Evolutionary conservation across 2,888 invertebrate genomes (phyloP), one percentile per base, ranked within the genome.

Genomic region (Octodonta nipae): DNA sequence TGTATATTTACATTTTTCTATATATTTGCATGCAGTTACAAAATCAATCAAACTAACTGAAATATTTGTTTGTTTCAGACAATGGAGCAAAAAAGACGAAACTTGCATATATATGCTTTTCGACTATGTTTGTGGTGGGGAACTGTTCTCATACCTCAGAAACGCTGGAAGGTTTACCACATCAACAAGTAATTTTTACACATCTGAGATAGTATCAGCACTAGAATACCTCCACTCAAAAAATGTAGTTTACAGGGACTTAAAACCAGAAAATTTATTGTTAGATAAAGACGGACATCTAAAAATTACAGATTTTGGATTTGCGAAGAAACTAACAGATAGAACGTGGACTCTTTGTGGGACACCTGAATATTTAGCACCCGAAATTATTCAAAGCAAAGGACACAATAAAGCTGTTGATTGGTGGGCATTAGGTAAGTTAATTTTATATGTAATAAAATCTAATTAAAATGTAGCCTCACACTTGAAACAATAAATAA

Each of bases 321-420:
- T 96, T 59, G 92, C 95, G 26, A 96, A 96, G 64, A 85, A 86
- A 53, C 66, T 96, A 28, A 77, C 79, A 2, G 95, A 95, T 61
- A 78, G 93, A 49, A 95, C 93, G 34, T 93, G 92, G 92, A 93
- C 91, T 1, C 61, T 93, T 28, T 93, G 93, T 57, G 93, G 93
- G 1, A 96, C 96, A 1, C 93, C 95, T 0, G 95, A 96, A 61
- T 96, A 96, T 63, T 68, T 96, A 42, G 95, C 96, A 27, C 89
- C 89, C 8, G 93, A 95, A 66, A 92, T 95, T 44, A 93, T 95
- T 48, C 92, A 91, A 61, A 89, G 89, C 50, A 92, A 92, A 68
- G 96, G 96, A 20, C 95, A 96, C 65, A 95, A 95, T 58, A 91
- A 87, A 59, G 92, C 92, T 5, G 95, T 96, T 1, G 96, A 96